Evolutionary conservation across 1,140 invertebrate genomes (phyloP).

Genomic region (Steinernema khuongi): DNA sequence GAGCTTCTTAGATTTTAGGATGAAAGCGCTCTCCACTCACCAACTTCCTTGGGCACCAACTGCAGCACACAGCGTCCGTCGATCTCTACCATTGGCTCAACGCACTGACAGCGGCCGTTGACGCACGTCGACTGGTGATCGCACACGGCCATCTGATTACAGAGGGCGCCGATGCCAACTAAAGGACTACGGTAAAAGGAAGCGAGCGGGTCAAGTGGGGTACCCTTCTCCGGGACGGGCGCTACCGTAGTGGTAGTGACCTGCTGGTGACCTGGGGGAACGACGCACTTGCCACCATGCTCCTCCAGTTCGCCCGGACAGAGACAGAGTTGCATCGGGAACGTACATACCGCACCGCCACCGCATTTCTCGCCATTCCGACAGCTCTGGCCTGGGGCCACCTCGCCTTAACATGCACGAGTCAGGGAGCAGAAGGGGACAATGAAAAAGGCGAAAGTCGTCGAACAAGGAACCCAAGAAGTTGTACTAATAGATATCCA

Average conservation of each 20-base stretch:
- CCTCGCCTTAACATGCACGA: slow-evolving; percentile 1
- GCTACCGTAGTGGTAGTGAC: slow-evolving; percentile 3
- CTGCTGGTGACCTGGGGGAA: slow-evolving; percentile 22
- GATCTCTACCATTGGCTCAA: slow-evolving; percentile 48
- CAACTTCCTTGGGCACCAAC: slow-evolving; percentile 41
- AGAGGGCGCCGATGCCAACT: slow-evolving; percentile 48
- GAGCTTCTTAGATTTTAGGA: not conserved
- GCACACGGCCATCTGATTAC: slow-evolving; percentile 43
- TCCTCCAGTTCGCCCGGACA: slow-evolving; percentile 50
- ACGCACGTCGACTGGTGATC: slow-evolving; percentile 43
- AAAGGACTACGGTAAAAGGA: slow-evolving; percentile 22
- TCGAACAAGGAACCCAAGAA: too few relatives aligned
- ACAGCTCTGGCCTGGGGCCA: slow-evolving; percentile 38
- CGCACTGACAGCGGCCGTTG: slow-evolving; percentile 46
- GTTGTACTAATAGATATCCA: too few relatives aligned
- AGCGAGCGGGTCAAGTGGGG: not conserved
- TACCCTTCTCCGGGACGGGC: slow-evolving; percentile 9
- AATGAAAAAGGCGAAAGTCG: slow-evolving; percentile 17
- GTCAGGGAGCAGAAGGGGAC: not conserved
- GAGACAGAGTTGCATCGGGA: slow-evolving; percentile 46
- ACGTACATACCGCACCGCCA: slow-evolving; percentile 47
- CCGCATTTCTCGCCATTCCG: slow-evolving; percentile 42
- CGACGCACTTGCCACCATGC: slow-evolving; percentile 48
- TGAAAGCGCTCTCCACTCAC: slow-evolving; percentile 31
- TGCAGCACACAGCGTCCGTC: slow-evolving; percentile 46